Evolutionary conservation across 2,888 invertebrate species (phyloP), one percentile per base, ranked within the genome.

Genomic region (Hemithea aestivaria): DNA sequence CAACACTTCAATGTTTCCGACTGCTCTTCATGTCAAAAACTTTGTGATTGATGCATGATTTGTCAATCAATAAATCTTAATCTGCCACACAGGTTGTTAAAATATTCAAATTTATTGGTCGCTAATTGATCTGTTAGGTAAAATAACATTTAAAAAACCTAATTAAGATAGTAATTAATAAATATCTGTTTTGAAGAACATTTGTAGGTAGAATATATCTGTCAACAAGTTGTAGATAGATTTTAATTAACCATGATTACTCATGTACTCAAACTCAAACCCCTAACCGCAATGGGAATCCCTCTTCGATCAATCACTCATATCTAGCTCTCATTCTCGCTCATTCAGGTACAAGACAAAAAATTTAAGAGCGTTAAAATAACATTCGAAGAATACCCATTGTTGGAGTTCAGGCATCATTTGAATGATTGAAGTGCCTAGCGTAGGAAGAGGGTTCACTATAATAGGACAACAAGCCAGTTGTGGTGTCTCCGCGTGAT

Each of bases 381-480:
- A 62, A 43, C 53, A 53, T 54, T 56, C 35, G 57, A 45, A 55
- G 45, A 52, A 21, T 12, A 9, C 21, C 36, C 30, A 45, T 42
- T 49, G 37, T 34, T 16, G 16, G 27, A 24, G 16, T 7, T 16
- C 1, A 26, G 4, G 20, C 27, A 24, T 24, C 35, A 42, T 49
- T 53, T 56, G 56, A 39, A 56, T 54, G 50, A 54, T 53, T 48
- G 46, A 57, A 52, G 31, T 20, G 9, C 40, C 33, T 47, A 7
- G 56, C 63, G 67, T 69, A 66, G 65, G 66, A 58, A 58, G 63
- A 62, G 47, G 53, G 55, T 52, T 60, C 42, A 58, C 56, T 59
- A 56, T 56, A 58, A 58, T 58, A 62, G 56, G 43, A 56, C 46
- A 50, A 41, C 52, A 55, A 58, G 56, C 55, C 50, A 59, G 47